Percentiles rank a stretch among this genome's conserved stretches.
Evolutionary conservation across 2,888 invertebrate genomes (phyloP).

Genomic region (Nephrocerus scutellatus): DNA sequence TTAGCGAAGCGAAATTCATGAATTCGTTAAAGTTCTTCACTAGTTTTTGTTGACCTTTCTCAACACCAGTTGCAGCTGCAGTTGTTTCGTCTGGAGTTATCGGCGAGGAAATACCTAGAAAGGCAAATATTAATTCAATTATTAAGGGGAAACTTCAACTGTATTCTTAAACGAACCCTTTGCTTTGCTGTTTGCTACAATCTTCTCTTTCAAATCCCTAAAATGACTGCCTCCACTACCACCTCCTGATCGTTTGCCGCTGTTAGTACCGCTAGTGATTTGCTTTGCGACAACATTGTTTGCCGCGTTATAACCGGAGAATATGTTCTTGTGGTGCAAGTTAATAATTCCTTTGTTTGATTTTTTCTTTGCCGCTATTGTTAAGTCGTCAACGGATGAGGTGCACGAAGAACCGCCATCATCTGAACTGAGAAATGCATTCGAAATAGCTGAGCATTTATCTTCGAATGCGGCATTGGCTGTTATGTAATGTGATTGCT

Average conservation of each 20-base stretch:
- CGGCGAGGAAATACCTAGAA: slow-evolving; percentile 26
- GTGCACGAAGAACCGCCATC: too few species aligned
- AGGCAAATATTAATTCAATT: not conserved
- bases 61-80: slow-evolving; percentile 16
- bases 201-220: slow-evolving; percentile 53
- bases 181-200: slow-evolving; percentile 49
- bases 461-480: slow-evolving; percentile 15
- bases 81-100: slow-evolving; percentile 5
- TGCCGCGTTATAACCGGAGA: slow-evolving; percentile 35
- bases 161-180: slow-evolving; percentile 46
- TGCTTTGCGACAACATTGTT: slow-evolving; percentile 43
- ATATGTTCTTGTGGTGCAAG: slow-evolving; percentile 36
- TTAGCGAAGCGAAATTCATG: slow-evolving; percentile 65
- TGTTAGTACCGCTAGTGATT: slow-evolving; percentile 34
- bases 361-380: slow-evolving; percentile 10
- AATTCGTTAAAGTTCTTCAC: slow-evolving; percentile 83
- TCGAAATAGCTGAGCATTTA: slow-evolving; percentile 7
- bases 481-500: slow-evolving; percentile 15
- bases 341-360: slow-evolving; percentile 29
- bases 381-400: too few species aligned
- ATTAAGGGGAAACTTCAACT: slow-evolving; percentile 15
- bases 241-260: slow-evolving; percentile 36
- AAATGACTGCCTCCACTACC: slow-evolving; percentile 50
- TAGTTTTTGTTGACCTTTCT: slow-evolving; percentile 47
- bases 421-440: slow-evolving; percentile 27